Base-by-base conservation (phyloP, 2,888 invertebrate species). In the Cenopis cana region DNA sequence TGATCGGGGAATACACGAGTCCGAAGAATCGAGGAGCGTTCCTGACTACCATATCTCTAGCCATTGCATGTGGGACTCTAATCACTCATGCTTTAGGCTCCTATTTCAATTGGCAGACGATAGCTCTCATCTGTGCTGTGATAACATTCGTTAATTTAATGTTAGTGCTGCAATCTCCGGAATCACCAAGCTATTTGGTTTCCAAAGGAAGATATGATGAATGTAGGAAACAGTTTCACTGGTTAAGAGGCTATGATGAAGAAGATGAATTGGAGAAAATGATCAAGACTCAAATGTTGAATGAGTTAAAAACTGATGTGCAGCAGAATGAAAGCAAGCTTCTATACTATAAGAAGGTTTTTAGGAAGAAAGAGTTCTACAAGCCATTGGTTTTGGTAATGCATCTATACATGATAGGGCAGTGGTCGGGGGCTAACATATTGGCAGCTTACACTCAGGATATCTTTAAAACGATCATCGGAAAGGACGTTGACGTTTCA, bases 21-120 rank as follows among this genome's bases (percentile, higher is more conserved):
- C 95, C 94, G 0, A 89, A 86, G 67, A 89, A 94, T 61, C 87
- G 95, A 46, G 95, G 95, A 1, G 87, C 93, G 3, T 88, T 95
- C 4, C 86, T 95, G 38, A 91, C 95, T 17, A 88, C 91, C 4
- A 90, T 94, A n/a, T 93, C 94, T 0, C 81, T 95, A 10, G 89
- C 93, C 0, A 90, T 94, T 18, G 93, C 95, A 0, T 62, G 88
- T 11, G 95, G 95, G 4, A 93, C 95, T 10, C 84, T 95, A 0
- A 69, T 93, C 0, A 89, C 94, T 17, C 95, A 95, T 76, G 77
- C 88, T 0, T 77, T 95, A 14, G 95, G 95, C 0, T 89, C 91
- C 1, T 93, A 89, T 77, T 79, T 93, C 0, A 77, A 82, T 29
- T 95, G 94, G 94, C 81, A 90, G 74, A 80, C 82, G 1, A 87